Percentiles rank a stretch among this genome's conserved stretches.
Evolutionary conservation across 2,113 vertebrate species (phyloP).

Genomic region (Halcyon senegalensis): DNA sequence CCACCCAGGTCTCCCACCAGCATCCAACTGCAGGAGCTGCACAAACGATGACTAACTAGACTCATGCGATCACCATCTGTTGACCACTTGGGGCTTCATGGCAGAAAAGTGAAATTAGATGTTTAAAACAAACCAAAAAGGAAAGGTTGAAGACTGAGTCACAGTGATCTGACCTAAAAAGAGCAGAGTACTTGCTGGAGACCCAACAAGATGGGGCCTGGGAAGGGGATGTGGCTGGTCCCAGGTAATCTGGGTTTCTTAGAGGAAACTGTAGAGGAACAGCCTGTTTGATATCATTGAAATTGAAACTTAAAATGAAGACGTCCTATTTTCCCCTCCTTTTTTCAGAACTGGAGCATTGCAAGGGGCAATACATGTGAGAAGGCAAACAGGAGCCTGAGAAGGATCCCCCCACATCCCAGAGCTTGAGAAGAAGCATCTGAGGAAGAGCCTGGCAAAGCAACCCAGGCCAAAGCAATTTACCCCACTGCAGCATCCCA

Average conservation of each 20-base stretch:
- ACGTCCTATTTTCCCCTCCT: neutral
- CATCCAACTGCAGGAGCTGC: neutral
- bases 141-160: neutral
- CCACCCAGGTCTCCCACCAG: neutral
- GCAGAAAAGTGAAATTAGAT: neutral
- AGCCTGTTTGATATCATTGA: neutral
- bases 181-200: neutral
- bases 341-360: neutral
- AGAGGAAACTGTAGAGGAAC: neutral
- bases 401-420: neutral
- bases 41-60: neutral
- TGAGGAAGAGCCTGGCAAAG: neutral
- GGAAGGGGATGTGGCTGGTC: neutral
- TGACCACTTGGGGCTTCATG: neutral
- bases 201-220: neutral
- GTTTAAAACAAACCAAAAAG: neutral
- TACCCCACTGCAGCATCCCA: neutral
- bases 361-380: neutral
- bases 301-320: neutral
- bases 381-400: neutral
- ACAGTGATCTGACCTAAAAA: neutral
- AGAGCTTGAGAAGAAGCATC: neutral
- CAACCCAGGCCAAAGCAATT: neutral
- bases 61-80: neutral
- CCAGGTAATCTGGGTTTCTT: neutral